Evolutionary conservation across 2,888 invertebrate species (phyloP), one percentile per base, ranked within the genome.

Genomic region (Pharmacophagus antenor): DNA sequence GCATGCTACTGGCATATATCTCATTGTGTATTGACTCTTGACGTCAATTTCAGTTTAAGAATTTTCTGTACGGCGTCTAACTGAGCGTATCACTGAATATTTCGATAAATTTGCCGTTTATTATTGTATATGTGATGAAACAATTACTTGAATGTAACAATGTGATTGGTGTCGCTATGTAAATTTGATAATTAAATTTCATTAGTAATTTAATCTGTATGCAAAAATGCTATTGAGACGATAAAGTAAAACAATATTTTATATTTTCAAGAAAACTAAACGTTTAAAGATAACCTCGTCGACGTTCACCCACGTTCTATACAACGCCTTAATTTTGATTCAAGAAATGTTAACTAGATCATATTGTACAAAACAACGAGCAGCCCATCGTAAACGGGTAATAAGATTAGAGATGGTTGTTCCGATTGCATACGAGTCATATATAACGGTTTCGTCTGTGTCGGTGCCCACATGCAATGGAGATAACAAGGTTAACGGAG

Each of bases 401-500:
- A 56, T 61, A 56, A 61, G 61, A 54, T 52, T 56, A 52, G 58
- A 72, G 74, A 72, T 74, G 69, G 64, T 62, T 58, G 62, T 55
- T 58, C 66, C 67, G 79, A 81, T 82, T 77, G 72, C 76, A 75
- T 67, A 66, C 73, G 68, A 75, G 71, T 65, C 72, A 70, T 67
- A 73, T 64, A 63, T 85, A 84, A 84, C 84, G 83, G 85, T 80
- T 69, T 67, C 67, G 65, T 65, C 67, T 72, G 73, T 70, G 68
- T 65, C 67, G 61, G 62, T 67, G 61, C 49, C n/a, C 61, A 65
- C 70, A 70, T 70, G 74, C 74, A 73, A 53, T 72, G 70, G 68
- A 82, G 84, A 84, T 85, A 85, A 83, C 74, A 80, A 79, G 83
- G 82, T 83, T 82, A 85, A 78, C 82, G 75, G 82, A 76, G 75